Percentiles rank a stretch among this genome's conserved stretches.
Conservation (phyloP, 2,888 invertebrate species). For the Boloria selene region DNA sequence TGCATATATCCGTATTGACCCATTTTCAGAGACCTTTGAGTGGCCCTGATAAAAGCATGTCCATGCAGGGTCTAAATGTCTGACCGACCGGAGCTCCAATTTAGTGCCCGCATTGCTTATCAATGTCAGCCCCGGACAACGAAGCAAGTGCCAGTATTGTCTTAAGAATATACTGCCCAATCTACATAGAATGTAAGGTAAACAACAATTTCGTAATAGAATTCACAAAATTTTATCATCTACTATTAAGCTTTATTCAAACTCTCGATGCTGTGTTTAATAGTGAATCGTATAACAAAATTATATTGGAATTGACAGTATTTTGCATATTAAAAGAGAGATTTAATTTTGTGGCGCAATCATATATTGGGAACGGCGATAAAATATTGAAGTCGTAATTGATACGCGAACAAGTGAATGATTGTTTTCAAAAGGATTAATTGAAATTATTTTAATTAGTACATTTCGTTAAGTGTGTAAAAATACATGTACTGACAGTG, state of each 20-base stretch:
- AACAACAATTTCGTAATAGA: constrained; percentile 16
- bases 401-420: constrained; percentile 36
- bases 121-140: constrained; percentile 31
- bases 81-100: constrained; percentile 64
- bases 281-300: constrained; percentile 34
- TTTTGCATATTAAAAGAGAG: constrained; percentile 40
- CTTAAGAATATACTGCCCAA: constrained; percentile 8
- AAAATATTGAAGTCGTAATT: constrained; percentile 40
- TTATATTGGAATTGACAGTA: constrained; percentile 36
- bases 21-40: constrained; percentile 73
- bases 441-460: constrained; percentile 32
- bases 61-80: constrained; percentile 71
- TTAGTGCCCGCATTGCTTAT: constrained; percentile 65
- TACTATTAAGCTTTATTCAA: constrained; percentile 35
- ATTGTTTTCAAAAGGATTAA: constrained; percentile 36
- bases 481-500: constrained; percentile 11
- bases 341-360: constrained; percentile 37
- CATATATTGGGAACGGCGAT: constrained; percentile 29
- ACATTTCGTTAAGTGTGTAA: constrained; percentile 10
- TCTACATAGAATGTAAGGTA: not conserved
- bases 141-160: constrained; percentile 28
- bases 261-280: constrained; percentile 30
- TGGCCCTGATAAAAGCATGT: constrained; percentile 73
- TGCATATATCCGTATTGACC: constrained; percentile 70
- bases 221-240: constrained; percentile 37